A percentile compares a stretch with the other conserved stretches of the same genome.
phyloP scores from a whole-genome alignment of 2,797 vertebrate genomes.

The Platyrinchus mystaceus region DNA sequence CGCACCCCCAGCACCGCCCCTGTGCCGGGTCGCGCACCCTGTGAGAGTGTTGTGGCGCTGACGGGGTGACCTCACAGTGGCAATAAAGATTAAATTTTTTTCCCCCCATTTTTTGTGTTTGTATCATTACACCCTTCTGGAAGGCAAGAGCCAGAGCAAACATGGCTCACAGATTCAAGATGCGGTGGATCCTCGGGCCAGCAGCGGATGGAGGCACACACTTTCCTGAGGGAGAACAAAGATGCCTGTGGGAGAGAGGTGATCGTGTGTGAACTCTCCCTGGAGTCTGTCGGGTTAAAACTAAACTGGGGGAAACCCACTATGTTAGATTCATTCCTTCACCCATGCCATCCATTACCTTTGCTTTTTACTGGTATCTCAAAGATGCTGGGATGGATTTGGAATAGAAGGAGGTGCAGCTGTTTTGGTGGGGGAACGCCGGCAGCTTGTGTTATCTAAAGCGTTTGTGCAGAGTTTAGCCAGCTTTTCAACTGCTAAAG shows the following conservation, averaged over 20 bases:
- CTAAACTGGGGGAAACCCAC: neutral
- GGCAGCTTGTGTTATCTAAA: neutral
- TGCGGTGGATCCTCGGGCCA: neutral
- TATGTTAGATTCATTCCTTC: neutral
- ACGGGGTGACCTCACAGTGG: rapidly evolving
- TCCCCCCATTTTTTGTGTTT: neutral
- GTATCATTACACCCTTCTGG: neutral
- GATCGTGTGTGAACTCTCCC: neutral
- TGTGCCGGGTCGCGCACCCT: rapidly evolving
- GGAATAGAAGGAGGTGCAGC: neutral
- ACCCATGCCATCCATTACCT: rapidly evolving
- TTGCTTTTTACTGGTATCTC: neutral
- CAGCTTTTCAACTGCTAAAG: neutral
- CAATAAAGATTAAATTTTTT: neutral
- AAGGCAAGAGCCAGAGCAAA: rapidly evolving
- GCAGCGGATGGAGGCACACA: rapidly evolving
- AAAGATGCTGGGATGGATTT: neutral
- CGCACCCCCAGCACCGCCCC: no score
- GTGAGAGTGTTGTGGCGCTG: rapidly evolving
- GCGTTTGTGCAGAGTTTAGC: neutral
- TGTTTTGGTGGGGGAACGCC: neutral
- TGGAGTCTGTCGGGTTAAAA: neutral
- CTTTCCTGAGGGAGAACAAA: neutral
- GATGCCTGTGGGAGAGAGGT: neutral
- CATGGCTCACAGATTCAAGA: rapidly evolving